These are phyloP conservation scores for Anguilla anguilla DNA, from an alignment of 2,797 vertebrate species.

Conservation along the genomic window DNA sequence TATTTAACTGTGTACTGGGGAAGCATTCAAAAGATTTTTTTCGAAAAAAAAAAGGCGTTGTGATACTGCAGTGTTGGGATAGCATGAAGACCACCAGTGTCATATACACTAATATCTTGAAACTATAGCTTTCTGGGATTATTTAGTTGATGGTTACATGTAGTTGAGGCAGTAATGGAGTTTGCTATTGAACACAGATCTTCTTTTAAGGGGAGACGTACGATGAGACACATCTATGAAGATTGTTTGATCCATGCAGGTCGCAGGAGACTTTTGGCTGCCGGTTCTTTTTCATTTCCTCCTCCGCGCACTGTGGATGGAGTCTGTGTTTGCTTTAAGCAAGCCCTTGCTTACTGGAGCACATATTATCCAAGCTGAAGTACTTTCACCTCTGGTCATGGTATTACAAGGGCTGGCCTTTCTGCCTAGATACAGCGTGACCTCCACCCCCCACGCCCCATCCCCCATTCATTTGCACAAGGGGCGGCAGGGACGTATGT, in stretches of 20 bases:
- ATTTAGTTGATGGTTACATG: neutral
- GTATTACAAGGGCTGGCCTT: neutral
- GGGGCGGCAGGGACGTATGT: neutral
- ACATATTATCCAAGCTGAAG: slow-evolving; percentile 6
- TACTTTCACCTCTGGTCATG: neutral
- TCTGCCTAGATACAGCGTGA: neutral
- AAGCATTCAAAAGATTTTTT: neutral
- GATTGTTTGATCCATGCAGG: neutral
- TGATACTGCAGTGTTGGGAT: neutral
- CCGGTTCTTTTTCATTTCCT: neutral
- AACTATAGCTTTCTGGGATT: neutral
- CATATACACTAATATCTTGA: neutral
- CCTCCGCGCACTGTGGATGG: neutral
- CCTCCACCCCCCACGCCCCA: neutral
- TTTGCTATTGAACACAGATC: neutral
- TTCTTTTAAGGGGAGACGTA: neutral
- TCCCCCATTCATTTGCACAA: neutral
- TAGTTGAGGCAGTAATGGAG: neutral
- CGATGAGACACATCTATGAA: neutral
- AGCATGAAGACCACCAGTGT: neutral
- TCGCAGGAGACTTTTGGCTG: neutral
- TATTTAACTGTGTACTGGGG: neutral
- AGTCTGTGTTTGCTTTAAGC: neutral
- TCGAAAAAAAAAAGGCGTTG: neutral
- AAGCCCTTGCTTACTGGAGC: neutral